Evolutionary conservation across 1,140 invertebrate species (phyloP).

Genomic region (Subanguina moxae): DNA sequence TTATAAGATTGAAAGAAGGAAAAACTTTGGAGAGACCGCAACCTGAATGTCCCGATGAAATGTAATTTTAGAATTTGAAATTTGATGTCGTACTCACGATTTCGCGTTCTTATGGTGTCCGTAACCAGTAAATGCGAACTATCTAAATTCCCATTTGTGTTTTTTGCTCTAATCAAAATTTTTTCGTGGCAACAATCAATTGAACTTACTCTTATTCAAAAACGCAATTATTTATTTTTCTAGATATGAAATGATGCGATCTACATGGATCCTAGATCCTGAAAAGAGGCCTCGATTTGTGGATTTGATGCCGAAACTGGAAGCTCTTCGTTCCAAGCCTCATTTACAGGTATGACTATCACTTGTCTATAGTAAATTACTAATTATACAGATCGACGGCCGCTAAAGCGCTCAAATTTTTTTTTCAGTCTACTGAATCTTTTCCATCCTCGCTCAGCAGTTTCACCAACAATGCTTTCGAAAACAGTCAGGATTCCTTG

Average conservation of each 20-base stretch:
- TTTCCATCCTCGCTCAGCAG: conserved; percentile 10
- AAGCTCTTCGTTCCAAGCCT: conserved; percentile 28
- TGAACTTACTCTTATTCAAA: no score
- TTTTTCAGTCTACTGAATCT: conserved; percentile 22
- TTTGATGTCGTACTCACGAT: no score
- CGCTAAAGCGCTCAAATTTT: neutral
- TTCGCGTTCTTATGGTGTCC: neutral
- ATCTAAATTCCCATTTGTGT: no score
- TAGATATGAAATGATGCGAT: conserved; percentile 29
- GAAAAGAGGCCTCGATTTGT: conserved; percentile 37
- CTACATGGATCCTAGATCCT: conserved; percentile 23
- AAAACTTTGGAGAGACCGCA: conserved; percentile 16
- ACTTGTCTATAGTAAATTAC: neutral
- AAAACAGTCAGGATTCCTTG: conserved; percentile 21
- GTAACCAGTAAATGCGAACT: no score
- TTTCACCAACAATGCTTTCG: conserved; percentile 27
- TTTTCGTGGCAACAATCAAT: no score
- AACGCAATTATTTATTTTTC: conserved; percentile 14
- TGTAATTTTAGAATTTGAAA: no score
- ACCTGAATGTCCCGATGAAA: conserved; percentile 34
- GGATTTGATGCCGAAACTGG: conserved; percentile 30
- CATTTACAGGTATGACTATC: conserved; percentile 21
- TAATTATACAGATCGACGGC: no score
- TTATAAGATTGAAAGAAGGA: conserved; percentile 19
- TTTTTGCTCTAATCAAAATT: no score